These are phyloP conservation scores for Chamaea fasciata DNA, from an alignment of 2,113 vertebrate genomes.

Conservation along the genomic window DNA sequence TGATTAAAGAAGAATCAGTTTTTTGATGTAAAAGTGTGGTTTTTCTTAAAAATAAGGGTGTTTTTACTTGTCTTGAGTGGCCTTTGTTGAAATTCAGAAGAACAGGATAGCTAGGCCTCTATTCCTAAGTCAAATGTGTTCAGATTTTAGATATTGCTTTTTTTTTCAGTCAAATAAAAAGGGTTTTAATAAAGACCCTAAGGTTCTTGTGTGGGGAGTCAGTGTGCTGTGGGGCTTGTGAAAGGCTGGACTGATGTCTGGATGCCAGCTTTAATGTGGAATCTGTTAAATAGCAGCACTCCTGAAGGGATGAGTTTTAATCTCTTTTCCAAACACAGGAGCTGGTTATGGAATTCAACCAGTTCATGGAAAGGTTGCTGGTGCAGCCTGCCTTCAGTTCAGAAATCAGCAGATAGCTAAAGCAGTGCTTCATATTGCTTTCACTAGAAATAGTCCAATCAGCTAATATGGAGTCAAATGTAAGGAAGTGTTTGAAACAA, in stretches of 20 bases:
- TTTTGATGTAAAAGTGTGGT: neutral
- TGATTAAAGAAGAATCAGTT: neutral
- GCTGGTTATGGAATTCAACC: neutral
- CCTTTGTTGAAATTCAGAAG: neutral
- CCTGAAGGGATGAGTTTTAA: neutral
- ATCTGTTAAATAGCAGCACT: neutral
- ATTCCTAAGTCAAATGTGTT: neutral
- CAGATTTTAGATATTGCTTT: neutral
- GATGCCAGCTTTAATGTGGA: neutral
- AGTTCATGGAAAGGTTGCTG: neutral
- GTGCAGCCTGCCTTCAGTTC: neutral
- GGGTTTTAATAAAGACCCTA: neutral
- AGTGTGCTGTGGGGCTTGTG: accelerated
- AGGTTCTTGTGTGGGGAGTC: neutral
- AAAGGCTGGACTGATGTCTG: neutral
- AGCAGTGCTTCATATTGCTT: neutral
- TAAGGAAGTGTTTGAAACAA: neutral
- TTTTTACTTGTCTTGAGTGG: neutral
- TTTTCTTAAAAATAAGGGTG: neutral
- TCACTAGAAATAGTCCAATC: neutral
- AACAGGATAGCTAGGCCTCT: neutral
- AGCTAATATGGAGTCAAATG: neutral
- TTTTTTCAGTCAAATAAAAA: neutral
- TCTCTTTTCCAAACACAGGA: neutral
- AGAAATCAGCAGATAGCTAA: neutral